Evolutionary conservation across 2,888 invertebrate genomes (phyloP).

Genomic region (Bhutanitis thaidina): DNA sequence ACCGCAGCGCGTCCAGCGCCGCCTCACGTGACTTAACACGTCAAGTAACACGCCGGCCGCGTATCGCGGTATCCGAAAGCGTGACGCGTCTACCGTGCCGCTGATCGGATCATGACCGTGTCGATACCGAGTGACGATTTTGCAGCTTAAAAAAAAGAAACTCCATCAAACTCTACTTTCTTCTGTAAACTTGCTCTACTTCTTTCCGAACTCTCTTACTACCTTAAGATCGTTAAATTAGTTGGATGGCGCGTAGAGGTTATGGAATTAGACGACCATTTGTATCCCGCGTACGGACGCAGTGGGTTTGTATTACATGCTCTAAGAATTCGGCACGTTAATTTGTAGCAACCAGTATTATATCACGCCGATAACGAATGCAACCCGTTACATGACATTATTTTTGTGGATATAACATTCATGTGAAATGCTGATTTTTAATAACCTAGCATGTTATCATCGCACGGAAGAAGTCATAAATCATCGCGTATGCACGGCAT

Average conservation of each 20-base stretch:
- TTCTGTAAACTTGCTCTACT: not conserved
- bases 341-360: no score
- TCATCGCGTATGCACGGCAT: no score
- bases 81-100: slow-evolving; percentile 20
- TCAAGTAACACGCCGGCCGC: slow-evolving; percentile 7
- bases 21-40: slow-evolving; percentile 25
- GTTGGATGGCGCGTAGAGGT: slow-evolving; percentile 51
- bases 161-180: not conserved
- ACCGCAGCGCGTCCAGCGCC: slow-evolving; percentile 37
- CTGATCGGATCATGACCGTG: not conserved
- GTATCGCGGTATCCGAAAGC: slow-evolving; percentile 1
- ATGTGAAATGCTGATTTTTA: not conserved
- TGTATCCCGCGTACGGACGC: slow-evolving; percentile 60
- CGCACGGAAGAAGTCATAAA: not conserved
- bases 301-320: slow-evolving; percentile 62
- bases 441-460: not conserved
- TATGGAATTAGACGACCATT: slow-evolving; percentile 68
- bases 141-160: not conserved
- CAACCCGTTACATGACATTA: no score
- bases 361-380: no score
- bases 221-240: slow-evolving; percentile 25
- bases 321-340: no score
- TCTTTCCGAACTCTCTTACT: not conserved
- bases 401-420: not conserved
- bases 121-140: not conserved